phyloP scores from a whole-genome alignment of 2,888 invertebrate genomes.

The Listrodromus nycthemerus region DNA sequence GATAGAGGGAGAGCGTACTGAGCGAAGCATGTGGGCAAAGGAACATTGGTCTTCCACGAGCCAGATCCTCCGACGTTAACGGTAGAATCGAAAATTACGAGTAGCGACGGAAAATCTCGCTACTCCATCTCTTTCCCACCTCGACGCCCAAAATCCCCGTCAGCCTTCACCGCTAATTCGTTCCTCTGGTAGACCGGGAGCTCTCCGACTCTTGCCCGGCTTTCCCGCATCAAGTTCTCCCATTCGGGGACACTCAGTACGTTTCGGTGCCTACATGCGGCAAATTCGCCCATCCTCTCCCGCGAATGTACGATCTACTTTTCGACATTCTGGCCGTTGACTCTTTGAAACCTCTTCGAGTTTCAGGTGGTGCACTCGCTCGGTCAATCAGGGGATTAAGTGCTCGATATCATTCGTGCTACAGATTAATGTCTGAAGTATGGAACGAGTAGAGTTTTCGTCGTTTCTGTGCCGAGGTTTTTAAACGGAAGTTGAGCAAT shows the following conservation, averaged over 20 bases:
- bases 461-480: too few relatives aligned
- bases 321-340: slow-evolving; percentile 32
- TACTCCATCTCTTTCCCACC: slow-evolving; percentile 41
- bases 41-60: slow-evolving; percentile 79
- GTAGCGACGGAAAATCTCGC: slow-evolving; percentile 70
- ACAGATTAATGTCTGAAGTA: too few relatives aligned
- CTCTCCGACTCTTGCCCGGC: slow-evolving; percentile 38
- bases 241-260: slow-evolving; percentile 27
- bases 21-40: slow-evolving; percentile 72
- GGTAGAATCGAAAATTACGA: slow-evolving; percentile 80
- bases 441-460: neutral
- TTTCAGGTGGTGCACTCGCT: neutral
- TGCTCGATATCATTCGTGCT: neutral
- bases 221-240: slow-evolving; percentile 7
- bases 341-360: slow-evolving; percentile 1
- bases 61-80: slow-evolving; percentile 72
- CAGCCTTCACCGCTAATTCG: slow-evolving; percentile 37
- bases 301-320: slow-evolving; percentile 8
- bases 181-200: slow-evolving; percentile 25
- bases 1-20: slow-evolving; percentile 14
- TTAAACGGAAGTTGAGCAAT: too few relatives aligned
- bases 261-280: slow-evolving; percentile 31
- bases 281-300: slow-evolving; percentile 36
- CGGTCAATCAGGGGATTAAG: neutral
- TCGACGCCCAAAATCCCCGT: slow-evolving; percentile 25